Evolutionary conservation across 2,113 vertebrate species (phyloP).

Genomic region (Clupea harengus): DNA sequence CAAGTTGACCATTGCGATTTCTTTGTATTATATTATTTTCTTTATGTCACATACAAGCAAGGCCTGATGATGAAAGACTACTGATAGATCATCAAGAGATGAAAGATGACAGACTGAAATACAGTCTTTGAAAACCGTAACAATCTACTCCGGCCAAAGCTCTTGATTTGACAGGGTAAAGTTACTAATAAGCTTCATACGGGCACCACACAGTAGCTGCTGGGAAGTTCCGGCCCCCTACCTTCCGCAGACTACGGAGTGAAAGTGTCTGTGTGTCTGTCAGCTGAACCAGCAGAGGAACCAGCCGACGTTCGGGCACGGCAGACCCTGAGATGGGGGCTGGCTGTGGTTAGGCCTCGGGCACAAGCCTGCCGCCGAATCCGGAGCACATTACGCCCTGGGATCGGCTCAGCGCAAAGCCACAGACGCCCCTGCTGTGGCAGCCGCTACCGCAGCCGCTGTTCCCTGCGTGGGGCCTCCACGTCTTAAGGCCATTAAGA

Average conservation of each 20-base stretch:
- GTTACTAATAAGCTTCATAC: background rate
- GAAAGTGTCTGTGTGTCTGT: background rate
- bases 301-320: background rate
- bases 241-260: background rate
- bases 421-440: background rate
- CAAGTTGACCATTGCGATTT: background rate
- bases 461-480: background rate
- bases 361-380: background rate
- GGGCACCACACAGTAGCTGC: background rate
- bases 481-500: constrained; percentile 34
- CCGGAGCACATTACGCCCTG: background rate
- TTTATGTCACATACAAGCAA: background rate
- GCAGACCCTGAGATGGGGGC: background rate
- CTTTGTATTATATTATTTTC: background rate
- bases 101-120: background rate
- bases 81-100: background rate
- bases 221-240: background rate
- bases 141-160: background rate
- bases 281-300: background rate
- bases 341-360: background rate
- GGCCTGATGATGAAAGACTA: background rate
- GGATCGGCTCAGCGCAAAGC: background rate
- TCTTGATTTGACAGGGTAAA: background rate
- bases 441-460: background rate
- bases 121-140: background rate